phyloP scores from a whole-genome alignment of 1,140 invertebrate species.

The Camponotus vicinus region DNA sequence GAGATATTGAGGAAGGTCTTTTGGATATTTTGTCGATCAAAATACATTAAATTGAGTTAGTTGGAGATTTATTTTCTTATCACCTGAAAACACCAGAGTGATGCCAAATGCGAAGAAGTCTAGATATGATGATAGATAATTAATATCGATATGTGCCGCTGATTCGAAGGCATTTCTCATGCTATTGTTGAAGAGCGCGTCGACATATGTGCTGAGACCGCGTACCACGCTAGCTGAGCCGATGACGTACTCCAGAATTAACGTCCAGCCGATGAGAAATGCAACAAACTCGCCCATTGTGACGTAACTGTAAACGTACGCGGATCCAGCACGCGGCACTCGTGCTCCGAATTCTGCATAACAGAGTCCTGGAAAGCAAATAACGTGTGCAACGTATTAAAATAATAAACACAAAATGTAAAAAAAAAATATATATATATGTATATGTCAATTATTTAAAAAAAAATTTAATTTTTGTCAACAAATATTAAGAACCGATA shows the following conservation, averaged over 20 bases:
- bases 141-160: constrained; percentile 87
- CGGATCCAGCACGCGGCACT: constrained; percentile 95
- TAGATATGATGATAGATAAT: constrained; percentile 89
- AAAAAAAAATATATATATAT: no score
- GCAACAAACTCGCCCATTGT: constrained; percentile 94
- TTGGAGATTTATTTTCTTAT: constrained; percentile 10
- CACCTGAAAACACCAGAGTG: constrained; percentile 87
- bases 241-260: constrained; percentile 96
- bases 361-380: constrained; percentile 88
- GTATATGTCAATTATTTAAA: background rate
- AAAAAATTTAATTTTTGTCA: no score
- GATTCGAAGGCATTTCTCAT: constrained; percentile 88
- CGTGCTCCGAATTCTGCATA: constrained; percentile 96
- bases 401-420: no score
- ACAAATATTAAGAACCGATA: no score
- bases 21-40: background rate
- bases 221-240: constrained; percentile 93
- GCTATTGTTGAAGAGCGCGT: constrained; percentile 88
- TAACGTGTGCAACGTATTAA: no score
- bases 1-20: no score
- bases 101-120: constrained; percentile 89
- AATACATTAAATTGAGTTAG: background rate
- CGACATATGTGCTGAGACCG: constrained; percentile 91
- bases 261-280: constrained; percentile 96
- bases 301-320: constrained; percentile 96